Evolutionary conservation across 2,888 invertebrate species (phyloP).

Genomic region (Pterobdella sp.): DNA sequence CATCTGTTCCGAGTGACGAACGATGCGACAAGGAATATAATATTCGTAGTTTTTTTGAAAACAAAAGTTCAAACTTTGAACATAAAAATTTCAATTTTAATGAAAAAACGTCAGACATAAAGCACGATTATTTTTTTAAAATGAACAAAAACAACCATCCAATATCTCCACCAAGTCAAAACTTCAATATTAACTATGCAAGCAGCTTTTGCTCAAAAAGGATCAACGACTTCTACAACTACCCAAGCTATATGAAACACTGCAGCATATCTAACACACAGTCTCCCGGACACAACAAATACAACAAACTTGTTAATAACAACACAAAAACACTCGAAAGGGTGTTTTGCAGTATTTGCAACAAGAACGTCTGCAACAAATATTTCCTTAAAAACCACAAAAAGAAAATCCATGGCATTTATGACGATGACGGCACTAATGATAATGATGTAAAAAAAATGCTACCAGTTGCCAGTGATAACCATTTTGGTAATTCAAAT

Average conservation of each 20-base stretch:
- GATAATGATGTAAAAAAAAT: too few relatives aligned
- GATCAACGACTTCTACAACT: background rate
- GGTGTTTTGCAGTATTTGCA: conserved; percentile 78
- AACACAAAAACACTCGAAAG: conserved; percentile 47
- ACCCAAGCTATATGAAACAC: background rate
- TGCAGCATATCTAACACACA: background rate
- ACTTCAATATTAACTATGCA: background rate
- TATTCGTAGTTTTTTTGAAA: too few relatives aligned
- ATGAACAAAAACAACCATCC: too few relatives aligned
- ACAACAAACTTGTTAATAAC: conserved; percentile 15
- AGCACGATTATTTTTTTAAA: too few relatives aligned
- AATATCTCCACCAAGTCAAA: too few relatives aligned
- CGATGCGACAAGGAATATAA: too few relatives aligned
- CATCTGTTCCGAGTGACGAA: too few relatives aligned
- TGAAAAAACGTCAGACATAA: too few relatives aligned
- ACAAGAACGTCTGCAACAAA: conserved; percentile 97
- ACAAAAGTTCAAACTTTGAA: too few relatives aligned
- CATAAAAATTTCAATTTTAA: too few relatives aligned
- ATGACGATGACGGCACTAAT: background rate
- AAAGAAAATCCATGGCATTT: conserved; percentile 75
- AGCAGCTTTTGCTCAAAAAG: background rate
- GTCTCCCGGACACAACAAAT: background rate
- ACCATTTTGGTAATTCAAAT: too few relatives aligned
- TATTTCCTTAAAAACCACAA: conserved; percentile 99
- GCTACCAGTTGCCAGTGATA: too few relatives aligned